Evolutionary conservation across 2,888 invertebrate species (phyloP).

Genomic region (Campoplex capitator): DNA sequence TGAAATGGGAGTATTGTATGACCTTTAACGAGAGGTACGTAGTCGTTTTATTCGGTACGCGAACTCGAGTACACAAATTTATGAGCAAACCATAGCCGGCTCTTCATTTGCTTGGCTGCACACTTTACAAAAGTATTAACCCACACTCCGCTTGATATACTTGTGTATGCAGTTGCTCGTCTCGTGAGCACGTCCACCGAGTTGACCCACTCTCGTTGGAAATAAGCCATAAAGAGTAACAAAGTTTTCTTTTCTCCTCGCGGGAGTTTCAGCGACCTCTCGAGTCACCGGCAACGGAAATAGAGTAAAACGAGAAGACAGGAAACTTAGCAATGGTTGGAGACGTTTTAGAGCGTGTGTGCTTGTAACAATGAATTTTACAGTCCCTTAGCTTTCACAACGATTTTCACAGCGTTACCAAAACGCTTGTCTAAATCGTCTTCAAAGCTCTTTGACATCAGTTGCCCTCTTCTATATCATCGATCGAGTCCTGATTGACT

Average conservation of each 20-base stretch:
- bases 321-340: slow-evolving; percentile 50
- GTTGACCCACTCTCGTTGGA: slow-evolving; percentile 62
- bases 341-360: slow-evolving; percentile 44
- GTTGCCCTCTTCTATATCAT: not conserved
- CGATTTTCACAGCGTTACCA: slow-evolving; percentile 51
- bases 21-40: not conserved
- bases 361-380: slow-evolving; percentile 58
- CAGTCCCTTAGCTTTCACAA: slow-evolving; percentile 62
- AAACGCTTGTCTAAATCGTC: slow-evolving; percentile 2
- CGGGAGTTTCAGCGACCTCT: slow-evolving; percentile 36
- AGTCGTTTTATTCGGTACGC: not conserved
- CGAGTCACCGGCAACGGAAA: slow-evolving; percentile 38
- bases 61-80: slow-evolving; percentile 53
- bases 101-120: slow-evolving; percentile 61
- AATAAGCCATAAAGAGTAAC: slow-evolving; percentile 68
- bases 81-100: slow-evolving; percentile 31
- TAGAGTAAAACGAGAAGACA: slow-evolving; percentile 20
- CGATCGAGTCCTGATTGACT: not conserved
- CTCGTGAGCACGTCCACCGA: slow-evolving; percentile 22
- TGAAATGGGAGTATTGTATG: not conserved
- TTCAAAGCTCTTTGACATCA: not conserved
- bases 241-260: slow-evolving; percentile 57
- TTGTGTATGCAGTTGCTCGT: slow-evolving; percentile 26
- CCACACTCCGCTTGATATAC: not conserved
- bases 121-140: slow-evolving; percentile 63